These are phyloP conservation scores for Tribolium castaneum DNA, from an alignment of 1,140 invertebrate genomes.

Conservation along the genomic window DNA sequence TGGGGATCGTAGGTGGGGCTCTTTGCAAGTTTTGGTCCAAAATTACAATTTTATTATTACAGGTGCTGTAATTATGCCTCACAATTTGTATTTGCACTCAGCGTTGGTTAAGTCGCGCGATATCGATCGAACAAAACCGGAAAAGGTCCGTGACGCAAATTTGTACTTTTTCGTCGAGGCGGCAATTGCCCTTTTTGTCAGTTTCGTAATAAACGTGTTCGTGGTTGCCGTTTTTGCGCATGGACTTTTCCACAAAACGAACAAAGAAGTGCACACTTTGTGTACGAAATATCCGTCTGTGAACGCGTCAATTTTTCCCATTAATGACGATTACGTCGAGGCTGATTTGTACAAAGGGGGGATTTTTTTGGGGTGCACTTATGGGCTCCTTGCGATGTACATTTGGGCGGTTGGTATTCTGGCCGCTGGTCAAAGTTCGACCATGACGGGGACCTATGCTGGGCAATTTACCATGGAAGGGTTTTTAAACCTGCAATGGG, in stretches of 20 bases:
- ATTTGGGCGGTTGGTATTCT: slow-evolving; percentile 93
- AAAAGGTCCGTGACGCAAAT: slow-evolving; percentile 86
- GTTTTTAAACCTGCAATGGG: slow-evolving; percentile 91
- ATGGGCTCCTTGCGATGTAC: slow-evolving; percentile 84
- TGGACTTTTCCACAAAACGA: slow-evolving; percentile 81
- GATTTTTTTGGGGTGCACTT: slow-evolving; percentile 87
- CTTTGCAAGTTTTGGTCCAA: not conserved
- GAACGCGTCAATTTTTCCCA: slow-evolving; percentile 54
- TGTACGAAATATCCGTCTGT: slow-evolving; percentile 49
- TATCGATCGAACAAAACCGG: slow-evolving; percentile 79
- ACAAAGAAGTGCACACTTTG: slow-evolving; percentile 64
- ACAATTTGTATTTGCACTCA: slow-evolving; percentile 94
- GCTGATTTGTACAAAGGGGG: slow-evolving; percentile 88
- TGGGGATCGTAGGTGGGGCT: slow-evolving; percentile 82
- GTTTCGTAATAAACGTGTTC: slow-evolving; percentile 92
- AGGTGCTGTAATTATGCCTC: slow-evolving; percentile 92
- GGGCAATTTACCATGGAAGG: slow-evolving; percentile 88
- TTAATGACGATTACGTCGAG: slow-evolving; percentile 70
- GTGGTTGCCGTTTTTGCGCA: slow-evolving; percentile 91
- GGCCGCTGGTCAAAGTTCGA: slow-evolving; percentile 93
- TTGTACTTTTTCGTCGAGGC: slow-evolving; percentile 93
- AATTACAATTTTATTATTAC: slow-evolving; percentile 36
- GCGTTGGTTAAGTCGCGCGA: slow-evolving; percentile 90
- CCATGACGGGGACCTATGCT: slow-evolving; percentile 86
- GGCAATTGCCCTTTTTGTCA: slow-evolving; percentile 83